Evolutionary conservation across 2,113 vertebrate genomes (phyloP).

Genomic region (Boulengeromyrus knoepffleri): DNA sequence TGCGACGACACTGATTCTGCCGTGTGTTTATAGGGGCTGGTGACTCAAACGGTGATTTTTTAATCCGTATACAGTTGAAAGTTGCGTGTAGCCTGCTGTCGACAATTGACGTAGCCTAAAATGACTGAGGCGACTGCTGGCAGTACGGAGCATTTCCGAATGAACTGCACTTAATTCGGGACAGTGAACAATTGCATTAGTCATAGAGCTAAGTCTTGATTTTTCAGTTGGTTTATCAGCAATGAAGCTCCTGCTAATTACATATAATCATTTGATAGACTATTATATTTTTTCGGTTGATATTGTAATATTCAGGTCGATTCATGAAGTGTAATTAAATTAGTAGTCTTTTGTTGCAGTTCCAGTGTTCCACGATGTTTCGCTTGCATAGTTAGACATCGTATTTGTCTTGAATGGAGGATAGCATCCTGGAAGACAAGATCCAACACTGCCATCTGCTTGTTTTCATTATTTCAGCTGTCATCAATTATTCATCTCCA

Average conservation of each 20-base stretch:
- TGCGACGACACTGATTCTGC: neutral
- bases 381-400: neutral
- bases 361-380: neutral
- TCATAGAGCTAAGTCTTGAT: neutral
- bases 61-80: neutral
- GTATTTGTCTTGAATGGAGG: neutral
- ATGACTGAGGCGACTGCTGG: neutral
- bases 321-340: neutral
- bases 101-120: neutral
- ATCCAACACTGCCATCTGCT: neutral
- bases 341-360: neutral
- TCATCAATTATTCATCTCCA: constrained; percentile 7
- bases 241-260: neutral
- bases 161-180: neutral
- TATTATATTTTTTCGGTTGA: neutral
- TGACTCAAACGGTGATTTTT: neutral
- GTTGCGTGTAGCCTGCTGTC: neutral
- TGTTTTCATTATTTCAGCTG: neutral
- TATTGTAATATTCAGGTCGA: neutral
- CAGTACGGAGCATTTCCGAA: neutral
- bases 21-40: neutral
- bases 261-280: neutral
- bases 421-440: neutral
- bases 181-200: neutral
- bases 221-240: neutral